Percentiles rank a stretch among this genome's conserved stretches.
phyloP scores from a whole-genome alignment of 2,888 invertebrate genomes.

The Dasysyrphus tricinctus region DNA sequence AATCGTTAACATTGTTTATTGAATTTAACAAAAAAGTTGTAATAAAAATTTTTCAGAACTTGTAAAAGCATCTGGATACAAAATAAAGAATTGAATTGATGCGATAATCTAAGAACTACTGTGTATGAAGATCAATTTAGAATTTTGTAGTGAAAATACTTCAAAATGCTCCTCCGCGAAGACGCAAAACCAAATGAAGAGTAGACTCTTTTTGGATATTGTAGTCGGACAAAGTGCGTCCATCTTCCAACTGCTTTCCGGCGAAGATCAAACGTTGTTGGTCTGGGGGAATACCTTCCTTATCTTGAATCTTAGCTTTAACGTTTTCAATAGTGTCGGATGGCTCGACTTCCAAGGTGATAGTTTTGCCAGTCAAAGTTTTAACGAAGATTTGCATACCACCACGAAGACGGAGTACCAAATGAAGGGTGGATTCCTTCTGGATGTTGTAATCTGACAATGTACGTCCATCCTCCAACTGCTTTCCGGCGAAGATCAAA shows the following conservation, averaged over 20 bases:
- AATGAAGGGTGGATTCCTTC: constrained; percentile 79
- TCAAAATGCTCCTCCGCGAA: constrained; percentile 72
- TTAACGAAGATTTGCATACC: too few relatives aligned
- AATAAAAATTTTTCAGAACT: constrained; percentile 63
- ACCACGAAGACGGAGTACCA: constrained; percentile 78
- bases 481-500: constrained; percentile 79
- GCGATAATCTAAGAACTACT: constrained; percentile 46
- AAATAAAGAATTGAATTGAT: constrained; percentile 60
- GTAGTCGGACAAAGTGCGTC: constrained; percentile 76
- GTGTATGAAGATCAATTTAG: constrained; percentile 53
- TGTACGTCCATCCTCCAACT: constrained; percentile 79
- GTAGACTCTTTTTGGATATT: constrained; percentile 77
- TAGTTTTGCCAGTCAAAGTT: too few relatives aligned
- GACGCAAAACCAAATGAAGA: constrained; percentile 75
- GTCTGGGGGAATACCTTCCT: constrained; percentile 76
- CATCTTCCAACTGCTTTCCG: constrained; percentile 75
- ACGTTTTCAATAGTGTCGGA: constrained; percentile 70
- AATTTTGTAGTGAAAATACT: constrained; percentile 58
- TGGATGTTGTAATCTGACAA: constrained; percentile 79
- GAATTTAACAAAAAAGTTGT: constrained; percentile 54
- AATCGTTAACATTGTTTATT: constrained; percentile 66
- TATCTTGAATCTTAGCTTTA: constrained; percentile 74
- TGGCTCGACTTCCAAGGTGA: too few relatives aligned
- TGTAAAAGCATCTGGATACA: constrained; percentile 67
- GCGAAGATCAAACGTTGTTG: constrained; percentile 76